Percentiles rank a stretch among this genome's conserved stretches.
These are phyloP conservation scores for Quadroppia sp. DNA, from an alignment of 2,888 invertebrate species.

Conservation along the genomic window DNA sequence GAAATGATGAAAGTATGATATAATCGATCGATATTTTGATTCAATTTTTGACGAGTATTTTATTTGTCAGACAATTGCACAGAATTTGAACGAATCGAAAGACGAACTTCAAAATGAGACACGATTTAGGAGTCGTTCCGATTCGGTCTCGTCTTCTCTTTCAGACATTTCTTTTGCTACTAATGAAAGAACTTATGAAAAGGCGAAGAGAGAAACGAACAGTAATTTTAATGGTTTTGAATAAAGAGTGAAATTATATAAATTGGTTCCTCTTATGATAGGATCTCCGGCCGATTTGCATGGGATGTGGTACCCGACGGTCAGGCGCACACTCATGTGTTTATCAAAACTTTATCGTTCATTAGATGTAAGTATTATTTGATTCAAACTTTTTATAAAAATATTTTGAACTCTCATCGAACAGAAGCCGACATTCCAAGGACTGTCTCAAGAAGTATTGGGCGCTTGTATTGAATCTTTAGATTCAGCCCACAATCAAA, in stretches of 20 bases:
- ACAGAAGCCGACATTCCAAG: constrained; percentile 88
- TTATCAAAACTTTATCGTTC: constrained; percentile 87
- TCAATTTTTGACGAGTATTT: constrained; percentile 15
- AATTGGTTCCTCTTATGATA: constrained; percentile 43
- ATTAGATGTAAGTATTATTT: constrained; percentile 61
- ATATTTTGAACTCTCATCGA: constrained; percentile 41
- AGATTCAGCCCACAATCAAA: constrained; percentile 71
- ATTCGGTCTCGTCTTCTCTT: constrained; percentile 62
- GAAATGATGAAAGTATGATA: constrained; percentile 80
- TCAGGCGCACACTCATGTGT: constrained; percentile 87
- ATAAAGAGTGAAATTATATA: too few relatives aligned
- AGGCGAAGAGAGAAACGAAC: not conserved
- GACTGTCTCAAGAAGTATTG: constrained; percentile 91
- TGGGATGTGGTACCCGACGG: constrained; percentile 99
- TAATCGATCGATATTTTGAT: not conserved
- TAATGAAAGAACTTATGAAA: constrained; percentile 22
- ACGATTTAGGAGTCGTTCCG: constrained; percentile 61
- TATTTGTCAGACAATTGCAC: constrained; percentile 53
- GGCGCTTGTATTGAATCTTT: constrained; percentile 87
- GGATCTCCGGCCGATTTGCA: constrained; percentile 92
- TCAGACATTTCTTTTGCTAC: constrained; percentile 43
- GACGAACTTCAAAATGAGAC: constrained; percentile 43
- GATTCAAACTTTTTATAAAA: constrained; percentile 30
- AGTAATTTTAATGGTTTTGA: too few relatives aligned
- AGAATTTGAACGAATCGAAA: constrained; percentile 50